A percentile compares a stretch with the other conserved stretches of the same genome.
Evolutionary conservation across 2,888 invertebrate species (phyloP).

Genomic region (Cephus rjabovi): DNA sequence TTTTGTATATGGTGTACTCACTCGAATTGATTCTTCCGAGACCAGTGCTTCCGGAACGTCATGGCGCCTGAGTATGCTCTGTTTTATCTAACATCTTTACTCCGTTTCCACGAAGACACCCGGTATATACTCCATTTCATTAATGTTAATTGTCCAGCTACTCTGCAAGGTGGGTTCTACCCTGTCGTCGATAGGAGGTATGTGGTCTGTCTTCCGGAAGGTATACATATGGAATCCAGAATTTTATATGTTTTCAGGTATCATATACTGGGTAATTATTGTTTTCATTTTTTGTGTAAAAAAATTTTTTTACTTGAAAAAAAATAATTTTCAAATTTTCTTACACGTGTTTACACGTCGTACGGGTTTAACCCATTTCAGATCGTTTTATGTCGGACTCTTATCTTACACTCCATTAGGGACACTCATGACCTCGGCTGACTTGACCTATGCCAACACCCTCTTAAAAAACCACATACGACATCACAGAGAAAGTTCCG

Average conservation of each 20-base stretch:
- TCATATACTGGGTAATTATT: too few relatives aligned
- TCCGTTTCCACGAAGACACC: constrained; percentile 34
- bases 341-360: too few relatives aligned
- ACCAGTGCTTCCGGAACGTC: too few relatives aligned
- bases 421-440: constrained; percentile 60
- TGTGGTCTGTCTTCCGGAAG: too few relatives aligned
- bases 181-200: neutral
- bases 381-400: too few relatives aligned
- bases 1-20: neutral
- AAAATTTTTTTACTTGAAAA: too few relatives aligned
- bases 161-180: constrained; percentile 10
- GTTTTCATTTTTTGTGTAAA: too few relatives aligned
- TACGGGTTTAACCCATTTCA: too few relatives aligned
- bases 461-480: constrained; percentile 40
- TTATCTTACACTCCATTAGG: constrained; percentile 53
- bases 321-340: too few relatives aligned
- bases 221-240: too few relatives aligned
- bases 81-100: constrained; percentile 31
- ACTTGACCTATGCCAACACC: constrained; percentile 51
- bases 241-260: too few relatives aligned
- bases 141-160: constrained; percentile 56
- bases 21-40: constrained; percentile 11
- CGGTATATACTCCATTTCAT: constrained; percentile 52
- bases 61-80: too few relatives aligned
- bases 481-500: constrained; percentile 60